A percentile compares a stretch with the other conserved stretches of the same genome.
Evolutionary conservation across 1,140 invertebrate genomes (phyloP).

Genomic region (Notospermus geniculatus): DNA sequence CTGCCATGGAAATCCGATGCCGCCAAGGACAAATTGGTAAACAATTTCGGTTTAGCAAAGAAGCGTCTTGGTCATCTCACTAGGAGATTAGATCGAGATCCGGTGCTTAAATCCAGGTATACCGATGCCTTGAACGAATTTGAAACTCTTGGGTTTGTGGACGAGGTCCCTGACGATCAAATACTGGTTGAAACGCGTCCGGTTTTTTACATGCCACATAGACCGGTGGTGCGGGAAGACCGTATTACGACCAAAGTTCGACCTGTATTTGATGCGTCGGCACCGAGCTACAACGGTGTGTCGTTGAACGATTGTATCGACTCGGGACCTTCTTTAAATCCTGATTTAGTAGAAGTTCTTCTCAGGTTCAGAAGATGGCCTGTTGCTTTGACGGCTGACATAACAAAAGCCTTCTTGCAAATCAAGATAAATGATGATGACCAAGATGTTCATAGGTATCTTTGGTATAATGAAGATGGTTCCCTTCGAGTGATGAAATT

Average conservation of each 20-base stretch:
- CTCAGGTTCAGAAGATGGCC: slow-evolving; percentile 8
- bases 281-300: slow-evolving; percentile 25
- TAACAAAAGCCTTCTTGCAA: slow-evolving; percentile 16
- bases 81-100: neutral
- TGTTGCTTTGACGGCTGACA: slow-evolving; percentile 15
- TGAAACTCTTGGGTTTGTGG: neutral
- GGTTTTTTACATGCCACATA: slow-evolving; percentile 56
- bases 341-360: slow-evolving; percentile 14
- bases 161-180: neutral
- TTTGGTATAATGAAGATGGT: slow-evolving; percentile 3
- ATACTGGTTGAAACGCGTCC: neutral
- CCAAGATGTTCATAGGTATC: slow-evolving; percentile 9
- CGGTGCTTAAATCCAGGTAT: slow-evolving; percentile 3
- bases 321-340: slow-evolving; percentile 18
- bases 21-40: too few species aligned
- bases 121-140: neutral
- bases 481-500: neutral
- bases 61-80: neutral
- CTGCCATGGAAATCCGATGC: slow-evolving; percentile 8
- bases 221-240: slow-evolving; percentile 39
- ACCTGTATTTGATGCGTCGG: slow-evolving; percentile 51
- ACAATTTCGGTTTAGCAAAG: neutral
- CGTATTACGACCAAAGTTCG: slow-evolving; percentile 43
- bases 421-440: slow-evolving; percentile 10
- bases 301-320: slow-evolving; percentile 49